These are phyloP conservation scores for Alitta virens DNA, from an alignment of 2,888 invertebrate genomes.

Conservation along the genomic window DNA sequence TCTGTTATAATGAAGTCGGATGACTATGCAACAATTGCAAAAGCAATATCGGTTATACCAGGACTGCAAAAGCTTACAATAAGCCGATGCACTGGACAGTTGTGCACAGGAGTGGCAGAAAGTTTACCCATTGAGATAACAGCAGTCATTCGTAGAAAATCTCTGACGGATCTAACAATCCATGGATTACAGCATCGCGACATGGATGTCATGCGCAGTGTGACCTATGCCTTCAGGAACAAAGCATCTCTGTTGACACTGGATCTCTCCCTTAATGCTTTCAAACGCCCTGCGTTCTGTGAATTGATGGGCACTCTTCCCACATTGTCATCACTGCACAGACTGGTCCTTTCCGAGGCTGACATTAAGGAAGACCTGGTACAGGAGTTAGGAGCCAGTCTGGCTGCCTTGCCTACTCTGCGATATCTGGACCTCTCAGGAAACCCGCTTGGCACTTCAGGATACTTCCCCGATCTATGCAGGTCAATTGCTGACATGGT, in stretches of 20 bases:
- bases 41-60: too few relatives aligned
- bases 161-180: too few relatives aligned
- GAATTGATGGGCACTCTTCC: neutral
- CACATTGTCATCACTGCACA: neutral
- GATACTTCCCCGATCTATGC: neutral
- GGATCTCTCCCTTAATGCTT: neutral
- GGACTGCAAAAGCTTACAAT: too few relatives aligned
- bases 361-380: neutral
- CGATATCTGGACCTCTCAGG: constrained; percentile 1
- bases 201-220: too few relatives aligned
- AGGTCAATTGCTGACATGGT: neutral
- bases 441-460: constrained; percentile 4
- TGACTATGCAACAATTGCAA: neutral
- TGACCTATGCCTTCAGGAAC: neutral
- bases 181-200: too few relatives aligned
- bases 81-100: too few relatives aligned
- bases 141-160: too few relatives aligned
- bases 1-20: neutral
- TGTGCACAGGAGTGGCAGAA: too few relatives aligned
- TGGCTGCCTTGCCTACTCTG: constrained; percentile 1
- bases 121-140: too few relatives aligned
- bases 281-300: neutral
- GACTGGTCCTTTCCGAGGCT: neutral
- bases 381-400: neutral
- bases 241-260: neutral